Base-by-base conservation (phyloP, 2,888 invertebrate genomes). In the Acrobasis suavella region DNA sequence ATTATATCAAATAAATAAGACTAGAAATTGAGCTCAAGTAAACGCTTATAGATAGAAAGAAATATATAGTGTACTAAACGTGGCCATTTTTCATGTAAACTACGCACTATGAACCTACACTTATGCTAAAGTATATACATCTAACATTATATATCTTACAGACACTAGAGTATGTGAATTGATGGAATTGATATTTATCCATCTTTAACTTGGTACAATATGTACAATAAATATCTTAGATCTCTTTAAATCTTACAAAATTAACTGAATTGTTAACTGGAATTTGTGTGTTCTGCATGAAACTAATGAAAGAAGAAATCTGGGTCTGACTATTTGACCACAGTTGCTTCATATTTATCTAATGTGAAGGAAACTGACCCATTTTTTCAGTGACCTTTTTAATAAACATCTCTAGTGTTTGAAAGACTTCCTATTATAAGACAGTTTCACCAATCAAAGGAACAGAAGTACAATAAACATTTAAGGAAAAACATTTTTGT, bases 11-110 rank as follows among this genome's bases (percentile, higher is more conserved):
- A 51, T 65, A 71, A 69, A 69, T 73, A 75, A 78, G 88, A 88
- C 88, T 87, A 88, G 87, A 87, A 75, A 79, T 81, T 86, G 86
- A 87, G 86, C 85, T 73, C 65, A 67, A 73, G 69, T 77, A 72
- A 66, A 71, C 72, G 72, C 74, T 72, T 69, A 76, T 70, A 76
- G 73, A 72, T 65, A 74, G 66, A 69, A 69, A 65, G 46, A 62
- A 62, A 72, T 65, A 72, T 65, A 68, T 58, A 65, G 73, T 72
- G 72, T 73, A 73, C 67, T 69, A 73, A 73, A 74, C 71, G 71
- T 42, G 67, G 68, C 66, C 72, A 70, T 39, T n/a, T 71, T 32
- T 32, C 32, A 64, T 64, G 37, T 56, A 58, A 16, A 32, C 58
- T 63, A 62, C 16, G 52, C 52, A 22, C 66, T 58, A 68, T 69